Conservation (phyloP, 2,888 invertebrate species). For the Nemotelus nigrinus region DNA sequence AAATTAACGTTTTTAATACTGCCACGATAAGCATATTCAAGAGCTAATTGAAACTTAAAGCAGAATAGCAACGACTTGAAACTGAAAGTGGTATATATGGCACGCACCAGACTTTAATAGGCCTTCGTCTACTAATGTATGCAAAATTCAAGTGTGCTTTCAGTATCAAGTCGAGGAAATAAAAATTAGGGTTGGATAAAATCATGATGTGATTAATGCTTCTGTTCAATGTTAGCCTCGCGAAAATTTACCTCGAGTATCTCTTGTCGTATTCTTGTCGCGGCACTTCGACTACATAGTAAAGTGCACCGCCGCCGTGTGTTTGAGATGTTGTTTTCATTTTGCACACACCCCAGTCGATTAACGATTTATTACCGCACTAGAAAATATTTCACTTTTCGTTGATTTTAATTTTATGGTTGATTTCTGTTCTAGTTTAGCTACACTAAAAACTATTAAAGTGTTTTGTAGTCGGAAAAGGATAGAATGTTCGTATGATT, state of each 20-base stretch:
- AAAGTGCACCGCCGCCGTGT: conserved; percentile 74
- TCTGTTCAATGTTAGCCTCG: neutral
- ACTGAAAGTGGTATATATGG: neutral
- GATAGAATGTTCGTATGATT: no score
- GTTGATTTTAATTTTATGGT: neutral
- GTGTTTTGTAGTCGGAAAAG: no score
- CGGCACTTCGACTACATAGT: conserved; percentile 75
- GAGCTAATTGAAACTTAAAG: conserved; percentile 26
- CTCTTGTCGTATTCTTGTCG: conserved; percentile 50
- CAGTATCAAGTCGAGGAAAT: neutral
- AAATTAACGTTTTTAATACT: neutral
- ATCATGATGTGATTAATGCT: neutral
- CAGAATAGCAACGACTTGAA: conserved; percentile 10
- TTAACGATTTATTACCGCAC: conserved; percentile 14
- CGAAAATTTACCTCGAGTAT: conserved; percentile 46
- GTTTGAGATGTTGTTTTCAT: conserved; percentile 63
- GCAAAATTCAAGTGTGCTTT: conserved; percentile 2
- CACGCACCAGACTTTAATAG: conserved; percentile 9
- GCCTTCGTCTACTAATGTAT: conserved; percentile 29
- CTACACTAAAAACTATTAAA: no score
- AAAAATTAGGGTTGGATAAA: neutral
- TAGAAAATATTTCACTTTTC: neutral
- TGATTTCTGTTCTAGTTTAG: no score
- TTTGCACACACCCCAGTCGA: neutral
- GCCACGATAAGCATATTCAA: conserved; percentile 27